Evolutionary conservation across 2,113 vertebrate genomes (phyloP).

Genomic region (Elanoides forficatus): DNA sequence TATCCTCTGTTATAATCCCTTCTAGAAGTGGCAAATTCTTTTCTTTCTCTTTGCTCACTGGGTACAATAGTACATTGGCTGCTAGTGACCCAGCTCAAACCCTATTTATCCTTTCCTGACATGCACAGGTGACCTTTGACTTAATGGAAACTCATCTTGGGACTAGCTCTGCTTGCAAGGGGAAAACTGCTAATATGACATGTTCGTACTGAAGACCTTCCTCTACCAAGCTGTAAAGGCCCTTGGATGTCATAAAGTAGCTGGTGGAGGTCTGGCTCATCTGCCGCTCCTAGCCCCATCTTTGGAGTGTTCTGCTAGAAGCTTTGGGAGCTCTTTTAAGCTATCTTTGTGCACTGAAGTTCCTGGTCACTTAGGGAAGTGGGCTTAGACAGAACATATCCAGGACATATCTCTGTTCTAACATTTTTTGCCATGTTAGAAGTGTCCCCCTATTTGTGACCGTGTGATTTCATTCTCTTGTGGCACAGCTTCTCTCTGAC

Average conservation of each 20-base stretch:
- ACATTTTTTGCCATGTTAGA: background rate
- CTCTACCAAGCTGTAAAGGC: background rate
- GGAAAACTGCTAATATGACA: background rate
- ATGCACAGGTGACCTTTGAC: slow-evolving; percentile 6
- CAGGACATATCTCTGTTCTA: background rate
- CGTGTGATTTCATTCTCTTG: background rate
- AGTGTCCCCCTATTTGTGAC: background rate
- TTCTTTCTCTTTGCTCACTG: background rate
- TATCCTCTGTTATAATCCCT: background rate
- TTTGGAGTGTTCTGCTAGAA: background rate
- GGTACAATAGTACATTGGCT: background rate
- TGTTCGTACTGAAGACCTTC: background rate
- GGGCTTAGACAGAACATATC: background rate
- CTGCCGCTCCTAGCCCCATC: background rate
- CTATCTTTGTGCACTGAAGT: background rate
- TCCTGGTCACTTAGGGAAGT: background rate
- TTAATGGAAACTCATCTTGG: background rate
- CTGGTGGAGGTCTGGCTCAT: background rate
- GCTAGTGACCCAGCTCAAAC: background rate
- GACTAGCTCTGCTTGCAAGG: background rate
- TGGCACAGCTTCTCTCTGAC: background rate
- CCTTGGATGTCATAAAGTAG: background rate
- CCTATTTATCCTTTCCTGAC: background rate
- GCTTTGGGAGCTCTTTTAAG: background rate
- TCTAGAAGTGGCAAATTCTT: background rate